A percentile compares a stretch with the other conserved stretches of the same genome.
Conservation (phyloP, 2,797 vertebrate genomes). For the Characodon lateralis region DNA sequence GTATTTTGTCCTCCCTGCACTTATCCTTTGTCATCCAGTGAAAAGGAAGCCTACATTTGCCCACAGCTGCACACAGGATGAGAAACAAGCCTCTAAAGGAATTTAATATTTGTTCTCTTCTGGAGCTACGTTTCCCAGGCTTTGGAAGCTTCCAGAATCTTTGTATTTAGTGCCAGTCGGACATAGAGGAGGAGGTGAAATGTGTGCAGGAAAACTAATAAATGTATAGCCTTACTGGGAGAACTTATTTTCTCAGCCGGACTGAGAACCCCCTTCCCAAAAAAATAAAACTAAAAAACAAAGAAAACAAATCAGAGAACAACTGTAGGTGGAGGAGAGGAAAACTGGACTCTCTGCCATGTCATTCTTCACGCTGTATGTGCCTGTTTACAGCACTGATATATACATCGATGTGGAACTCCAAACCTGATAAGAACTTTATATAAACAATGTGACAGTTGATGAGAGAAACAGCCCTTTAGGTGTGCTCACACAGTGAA, state of each 20-base stretch:
- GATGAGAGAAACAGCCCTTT: conserved; percentile 85
- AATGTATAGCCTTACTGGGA: conserved; percentile 73
- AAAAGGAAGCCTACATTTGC: conserved; percentile 10
- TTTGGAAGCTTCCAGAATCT: conserved; percentile 40
- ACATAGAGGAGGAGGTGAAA: conserved; percentile 3
- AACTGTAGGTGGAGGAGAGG: conserved; percentile 42
- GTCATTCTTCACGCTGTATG: conserved; percentile 84
- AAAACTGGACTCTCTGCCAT: conserved; percentile 63
- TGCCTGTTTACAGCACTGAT: conserved; percentile 99
- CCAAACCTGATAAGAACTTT: conserved; percentile 17
- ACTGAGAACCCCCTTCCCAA: conserved; percentile 86
- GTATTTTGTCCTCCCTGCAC: conserved; percentile 71
- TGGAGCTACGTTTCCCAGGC: conserved; percentile 72
- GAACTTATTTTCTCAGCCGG: conserved; percentile 93
- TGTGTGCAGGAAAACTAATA: conserved; percentile 33
- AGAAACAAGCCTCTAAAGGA: conserved; percentile 22
- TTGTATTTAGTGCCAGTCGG: conserved; percentile 4
- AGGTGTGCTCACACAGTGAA: conserved; percentile 90
- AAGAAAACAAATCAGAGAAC: conserved; percentile 55
- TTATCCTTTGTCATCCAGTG: conserved; percentile 26
- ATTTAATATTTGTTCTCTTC: conserved; percentile 1
- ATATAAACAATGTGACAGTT: conserved; percentile 32
- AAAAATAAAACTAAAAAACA: conserved; percentile 28
- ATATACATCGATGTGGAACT: conserved; percentile 83
- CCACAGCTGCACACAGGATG: conserved; percentile 11